Conservation (phyloP, 2,797 vertebrate genomes). For the Staurois parvus region DNA sequence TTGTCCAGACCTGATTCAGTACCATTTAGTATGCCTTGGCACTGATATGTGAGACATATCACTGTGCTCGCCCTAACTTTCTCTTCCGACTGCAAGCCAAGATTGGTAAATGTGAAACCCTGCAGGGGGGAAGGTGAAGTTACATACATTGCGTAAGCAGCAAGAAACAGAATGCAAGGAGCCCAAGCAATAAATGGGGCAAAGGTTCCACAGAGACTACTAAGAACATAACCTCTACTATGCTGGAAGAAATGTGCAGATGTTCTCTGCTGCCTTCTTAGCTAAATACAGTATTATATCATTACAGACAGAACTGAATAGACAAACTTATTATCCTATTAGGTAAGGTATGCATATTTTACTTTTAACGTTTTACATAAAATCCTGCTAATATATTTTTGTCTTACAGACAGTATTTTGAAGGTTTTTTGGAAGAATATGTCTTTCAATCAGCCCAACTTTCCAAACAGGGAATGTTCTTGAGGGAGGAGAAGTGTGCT, state of each 20-base stretch:
- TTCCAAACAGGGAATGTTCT: no score
- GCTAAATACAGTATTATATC: not conserved
- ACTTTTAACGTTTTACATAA: no score
- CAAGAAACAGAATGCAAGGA: slow-evolving; percentile 2
- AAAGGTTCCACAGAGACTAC: slow-evolving; percentile 41
- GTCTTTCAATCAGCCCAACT: no score
- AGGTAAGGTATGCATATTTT: not conserved
- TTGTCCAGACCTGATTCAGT: not conserved
- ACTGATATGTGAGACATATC: not conserved
- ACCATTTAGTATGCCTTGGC: not conserved
- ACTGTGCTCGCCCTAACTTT: not conserved
- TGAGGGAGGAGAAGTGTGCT: no score
- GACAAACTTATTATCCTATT: not conserved
- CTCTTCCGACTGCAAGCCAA: not conserved
- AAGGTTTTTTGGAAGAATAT: no score
- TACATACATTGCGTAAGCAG: slow-evolving; percentile 14
- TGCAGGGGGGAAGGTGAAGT: slow-evolving; percentile 29
- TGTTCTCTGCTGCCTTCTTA: not conserved
- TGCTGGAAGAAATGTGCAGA: not conserved
- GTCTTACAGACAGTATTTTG: no score
- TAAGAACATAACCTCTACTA: not conserved
- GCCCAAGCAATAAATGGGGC: slow-evolving; percentile 25
- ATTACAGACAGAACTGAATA: not conserved
- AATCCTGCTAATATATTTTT: no score
- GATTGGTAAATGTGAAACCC: slow-evolving; percentile 28